Evolutionary conservation across 2,113 vertebrate species (phyloP).

Genomic region (Chaetura pelagica): DNA sequence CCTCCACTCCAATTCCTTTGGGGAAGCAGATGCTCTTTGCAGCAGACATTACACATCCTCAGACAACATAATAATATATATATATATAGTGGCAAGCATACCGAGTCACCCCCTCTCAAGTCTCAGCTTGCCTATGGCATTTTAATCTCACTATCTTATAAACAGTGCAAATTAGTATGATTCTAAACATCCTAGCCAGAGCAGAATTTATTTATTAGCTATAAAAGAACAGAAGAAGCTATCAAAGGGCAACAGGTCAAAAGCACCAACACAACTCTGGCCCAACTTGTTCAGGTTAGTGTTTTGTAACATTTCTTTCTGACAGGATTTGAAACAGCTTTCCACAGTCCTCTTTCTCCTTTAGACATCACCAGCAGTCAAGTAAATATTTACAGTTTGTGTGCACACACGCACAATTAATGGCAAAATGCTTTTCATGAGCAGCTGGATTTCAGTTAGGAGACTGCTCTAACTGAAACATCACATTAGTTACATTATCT

Average conservation of each 20-base stretch:
- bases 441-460: conserved; percentile 52
- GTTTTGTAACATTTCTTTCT: neutral
- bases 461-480: conserved; percentile 47
- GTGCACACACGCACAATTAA: conserved; percentile 36
- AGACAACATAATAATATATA: conserved; percentile 13
- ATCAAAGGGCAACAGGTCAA: neutral
- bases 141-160: conserved; percentile 58
- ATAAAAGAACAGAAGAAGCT: conserved; percentile 40
- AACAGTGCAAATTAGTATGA: conserved; percentile 67
- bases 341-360: neutral
- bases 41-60: conserved; percentile 22
- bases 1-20: conserved; percentile 27
- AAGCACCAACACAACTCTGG: neutral
- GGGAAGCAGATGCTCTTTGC: conserved; percentile 44
- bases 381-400: conserved; percentile 62
- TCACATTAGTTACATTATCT: conserved; percentile 3
- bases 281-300: neutral
- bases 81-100: conserved; percentile 17
- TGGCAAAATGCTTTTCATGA: conserved; percentile 40
- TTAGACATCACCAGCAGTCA: conserved; percentile 36
- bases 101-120: conserved; percentile 1
- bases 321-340: conserved; percentile 22
- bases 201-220: conserved; percentile 36
- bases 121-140: conserved; percentile 63
- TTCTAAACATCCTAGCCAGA: conserved; percentile 56